These are phyloP conservation scores for Tyrannus savana DNA, from an alignment of 2,113 vertebrate species.

Conservation along the genomic window DNA sequence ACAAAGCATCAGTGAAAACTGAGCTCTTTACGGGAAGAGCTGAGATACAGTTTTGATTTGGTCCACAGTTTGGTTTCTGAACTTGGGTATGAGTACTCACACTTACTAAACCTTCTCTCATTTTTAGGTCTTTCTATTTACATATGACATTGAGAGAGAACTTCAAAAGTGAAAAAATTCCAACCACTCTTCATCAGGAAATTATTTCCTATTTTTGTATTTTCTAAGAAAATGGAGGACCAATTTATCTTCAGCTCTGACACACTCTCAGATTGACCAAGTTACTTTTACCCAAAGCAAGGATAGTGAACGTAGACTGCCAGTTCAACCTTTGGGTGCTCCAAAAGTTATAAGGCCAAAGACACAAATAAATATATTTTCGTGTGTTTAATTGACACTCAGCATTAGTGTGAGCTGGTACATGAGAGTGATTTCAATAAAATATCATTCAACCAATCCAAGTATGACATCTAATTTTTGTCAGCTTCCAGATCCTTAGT, in stretches of 20 bases:
- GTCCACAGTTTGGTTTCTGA: background rate
- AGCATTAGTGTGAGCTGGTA: background rate
- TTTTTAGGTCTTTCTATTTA: background rate
- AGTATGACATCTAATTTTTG: background rate
- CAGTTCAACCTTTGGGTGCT: background rate
- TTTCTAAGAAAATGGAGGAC: background rate
- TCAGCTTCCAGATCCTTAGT: background rate
- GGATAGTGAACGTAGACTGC: background rate
- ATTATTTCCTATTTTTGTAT: background rate
- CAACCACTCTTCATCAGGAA: background rate
- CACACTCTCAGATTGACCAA: background rate
- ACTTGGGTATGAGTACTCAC: background rate
- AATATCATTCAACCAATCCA: background rate
- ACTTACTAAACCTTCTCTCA: background rate
- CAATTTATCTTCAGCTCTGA: background rate
- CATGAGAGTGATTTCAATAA: background rate
- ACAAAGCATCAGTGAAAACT: background rate
- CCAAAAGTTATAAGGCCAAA: background rate
- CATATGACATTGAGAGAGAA: background rate
- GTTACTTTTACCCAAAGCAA: background rate
- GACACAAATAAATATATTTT: background rate
- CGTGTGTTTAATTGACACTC: background rate
- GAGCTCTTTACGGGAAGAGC: background rate
- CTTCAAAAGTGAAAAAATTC: background rate
- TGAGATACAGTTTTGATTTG: background rate